Conservation (phyloP, 2,797 vertebrate genomes). For the Hippoglossus hippoglossus region DNA sequence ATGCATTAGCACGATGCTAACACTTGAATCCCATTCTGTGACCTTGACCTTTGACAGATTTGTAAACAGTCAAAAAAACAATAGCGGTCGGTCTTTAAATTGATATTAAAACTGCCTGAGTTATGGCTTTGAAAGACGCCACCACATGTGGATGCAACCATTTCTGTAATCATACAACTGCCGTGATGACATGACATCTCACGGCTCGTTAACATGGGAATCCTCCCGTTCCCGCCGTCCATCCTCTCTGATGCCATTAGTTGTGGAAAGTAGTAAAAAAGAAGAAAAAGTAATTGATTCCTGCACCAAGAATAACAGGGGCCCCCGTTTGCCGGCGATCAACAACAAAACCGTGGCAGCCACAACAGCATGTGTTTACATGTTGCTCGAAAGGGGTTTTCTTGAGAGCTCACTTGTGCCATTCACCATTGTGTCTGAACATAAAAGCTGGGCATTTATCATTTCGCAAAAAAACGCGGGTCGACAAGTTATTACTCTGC, state of each 20-base stretch:
- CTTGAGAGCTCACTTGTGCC: constrained; percentile 29
- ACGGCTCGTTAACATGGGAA: neutral
- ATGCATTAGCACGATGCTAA: too few relatives aligned
- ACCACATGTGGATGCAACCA: too few relatives aligned
- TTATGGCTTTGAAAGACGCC: too few relatives aligned
- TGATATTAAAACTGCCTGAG: too few relatives aligned
- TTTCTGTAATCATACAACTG: too few relatives aligned
- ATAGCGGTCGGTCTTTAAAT: too few relatives aligned
- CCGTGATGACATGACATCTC: neutral
- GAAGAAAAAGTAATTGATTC: neutral
- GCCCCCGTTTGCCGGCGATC: neutral
- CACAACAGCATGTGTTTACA: neutral
- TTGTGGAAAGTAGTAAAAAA: neutral
- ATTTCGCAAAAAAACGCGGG: constrained; percentile 50
- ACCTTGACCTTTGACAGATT: too few relatives aligned
- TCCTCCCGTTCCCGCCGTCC: neutral
- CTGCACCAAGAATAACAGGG: neutral
- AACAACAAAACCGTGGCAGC: neutral
- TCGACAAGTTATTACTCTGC: constrained; percentile 57
- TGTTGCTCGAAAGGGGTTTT: constrained; percentile 26
- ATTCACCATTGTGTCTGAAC: constrained; percentile 31
- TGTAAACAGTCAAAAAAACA: too few relatives aligned
- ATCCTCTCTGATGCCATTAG: neutral
- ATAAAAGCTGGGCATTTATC: constrained; percentile 57
- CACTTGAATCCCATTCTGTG: too few relatives aligned